These are phyloP conservation scores for Phengaris alcon DNA, from an alignment of 2,888 invertebrate species.

Conservation along the genomic window DNA sequence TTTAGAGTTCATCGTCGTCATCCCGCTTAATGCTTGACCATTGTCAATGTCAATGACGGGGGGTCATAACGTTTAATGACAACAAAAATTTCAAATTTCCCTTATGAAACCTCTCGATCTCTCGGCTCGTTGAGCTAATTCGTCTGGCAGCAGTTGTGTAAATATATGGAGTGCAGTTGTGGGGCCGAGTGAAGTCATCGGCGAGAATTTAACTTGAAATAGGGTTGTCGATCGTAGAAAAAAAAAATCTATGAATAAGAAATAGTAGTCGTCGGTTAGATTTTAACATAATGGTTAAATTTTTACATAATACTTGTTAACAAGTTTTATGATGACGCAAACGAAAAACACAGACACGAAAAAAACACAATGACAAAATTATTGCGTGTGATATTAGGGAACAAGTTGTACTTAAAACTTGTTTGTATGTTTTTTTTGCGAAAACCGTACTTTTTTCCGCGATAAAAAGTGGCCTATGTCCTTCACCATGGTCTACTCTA, in stretches of 20 bases:
- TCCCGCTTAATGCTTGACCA: too few relatives aligned
- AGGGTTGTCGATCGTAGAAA: slow-evolving; percentile 31
- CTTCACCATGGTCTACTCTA: too few relatives aligned
- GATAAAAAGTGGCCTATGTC: too few relatives aligned
- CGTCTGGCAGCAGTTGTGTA: slow-evolving; percentile 1
- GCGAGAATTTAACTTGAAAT: slow-evolving; percentile 48
- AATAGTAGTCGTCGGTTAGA: not conserved
- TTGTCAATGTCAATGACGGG: too few relatives aligned
- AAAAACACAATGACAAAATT: not conserved
- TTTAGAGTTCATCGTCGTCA: too few relatives aligned
- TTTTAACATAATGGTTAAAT: too few relatives aligned
- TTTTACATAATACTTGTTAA: not conserved
- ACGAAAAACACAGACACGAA: not conserved
- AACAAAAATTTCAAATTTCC: not conserved
- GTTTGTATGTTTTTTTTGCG: not conserved
- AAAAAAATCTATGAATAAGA: too few relatives aligned
- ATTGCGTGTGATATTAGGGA: not conserved
- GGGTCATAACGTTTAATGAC: too few relatives aligned
- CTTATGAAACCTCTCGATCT: not conserved
- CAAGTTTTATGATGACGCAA: not conserved
- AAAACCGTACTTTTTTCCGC: too few relatives aligned
- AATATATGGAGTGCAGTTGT: slow-evolving; percentile 32
- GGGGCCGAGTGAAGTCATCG: slow-evolving; percentile 64
- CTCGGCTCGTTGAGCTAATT: slow-evolving; percentile 4
- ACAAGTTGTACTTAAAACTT: not conserved